Evolutionary conservation across 2,113 vertebrate species (phyloP).

Genomic region (Caloenas nicobarica): DNA sequence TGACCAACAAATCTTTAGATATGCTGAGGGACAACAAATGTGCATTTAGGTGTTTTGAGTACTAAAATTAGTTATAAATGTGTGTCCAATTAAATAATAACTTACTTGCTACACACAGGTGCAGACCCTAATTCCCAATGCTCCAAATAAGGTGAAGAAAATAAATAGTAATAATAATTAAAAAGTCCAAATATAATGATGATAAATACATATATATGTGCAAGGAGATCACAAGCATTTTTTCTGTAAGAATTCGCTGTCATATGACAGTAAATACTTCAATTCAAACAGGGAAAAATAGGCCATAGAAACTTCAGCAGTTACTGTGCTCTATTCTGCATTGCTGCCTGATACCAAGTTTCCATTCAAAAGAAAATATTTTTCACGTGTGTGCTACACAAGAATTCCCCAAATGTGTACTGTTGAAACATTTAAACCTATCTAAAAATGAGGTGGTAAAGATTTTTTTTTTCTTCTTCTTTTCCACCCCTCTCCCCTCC

Average conservation of each 20-base stretch:
- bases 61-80: not conserved
- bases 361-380: not conserved
- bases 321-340: not conserved
- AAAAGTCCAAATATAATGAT: not conserved
- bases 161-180: not conserved
- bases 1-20: not conserved
- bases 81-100: not conserved
- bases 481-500: rapidly evolving
- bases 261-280: not conserved
- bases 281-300: not conserved
- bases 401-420: not conserved
- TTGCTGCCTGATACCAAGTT: not conserved
- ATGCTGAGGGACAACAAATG: not conserved
- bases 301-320: not conserved
- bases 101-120: not conserved
- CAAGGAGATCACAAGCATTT: not conserved
- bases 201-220: not conserved
- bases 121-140: not conserved
- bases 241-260: not conserved
- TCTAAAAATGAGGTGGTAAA: not conserved
- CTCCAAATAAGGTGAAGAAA: not conserved
- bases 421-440: not conserved
- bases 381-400: not conserved
- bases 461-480: not conserved
- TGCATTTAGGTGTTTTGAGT: not conserved